phyloP scores from a whole-genome alignment of 1,140 invertebrate species.

The Hesperophylax magnus region DNA sequence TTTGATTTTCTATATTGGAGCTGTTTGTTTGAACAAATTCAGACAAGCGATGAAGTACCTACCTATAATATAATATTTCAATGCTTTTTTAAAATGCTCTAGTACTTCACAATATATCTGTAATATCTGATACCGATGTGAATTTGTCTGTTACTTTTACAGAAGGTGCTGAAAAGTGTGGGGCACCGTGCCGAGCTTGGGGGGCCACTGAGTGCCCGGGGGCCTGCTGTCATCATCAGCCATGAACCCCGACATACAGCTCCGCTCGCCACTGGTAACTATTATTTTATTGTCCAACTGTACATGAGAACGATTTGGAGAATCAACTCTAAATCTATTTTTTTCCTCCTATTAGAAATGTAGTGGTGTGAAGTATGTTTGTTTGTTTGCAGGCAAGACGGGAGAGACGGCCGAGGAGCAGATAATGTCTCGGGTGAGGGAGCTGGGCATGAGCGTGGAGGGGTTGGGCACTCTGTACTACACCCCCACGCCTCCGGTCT shows the following conservation, averaged over 20 bases:
- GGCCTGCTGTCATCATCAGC: conserved; percentile 84
- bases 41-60: too few species aligned
- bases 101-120: too few species aligned
- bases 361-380: background rate
- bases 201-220: conserved; percentile 72
- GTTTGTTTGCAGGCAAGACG: conserved; percentile 28
- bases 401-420: conserved; percentile 78
- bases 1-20: too few species aligned
- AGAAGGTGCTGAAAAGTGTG: conserved; percentile 59
- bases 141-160: conserved; percentile 4
- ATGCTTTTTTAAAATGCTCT: too few species aligned
- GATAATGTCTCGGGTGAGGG: conserved; percentile 75
- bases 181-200: conserved; percentile 58
- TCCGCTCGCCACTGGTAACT: conserved; percentile 66
- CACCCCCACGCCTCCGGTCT: conserved; percentile 61
- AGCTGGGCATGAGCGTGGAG: conserved; percentile 76
- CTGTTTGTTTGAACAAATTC: too few species aligned
- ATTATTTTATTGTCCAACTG: too few species aligned
- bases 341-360: too few species aligned
- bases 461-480: conserved; percentile 84
- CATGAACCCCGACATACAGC: conserved; percentile 87
- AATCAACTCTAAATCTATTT: too few species aligned
- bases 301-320: too few species aligned
- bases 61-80: too few species aligned
- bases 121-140: too few species aligned